These are phyloP conservation scores for Pleuronectes platessa DNA, from an alignment of 2,113 vertebrate species.

Conservation along the genomic window DNA sequence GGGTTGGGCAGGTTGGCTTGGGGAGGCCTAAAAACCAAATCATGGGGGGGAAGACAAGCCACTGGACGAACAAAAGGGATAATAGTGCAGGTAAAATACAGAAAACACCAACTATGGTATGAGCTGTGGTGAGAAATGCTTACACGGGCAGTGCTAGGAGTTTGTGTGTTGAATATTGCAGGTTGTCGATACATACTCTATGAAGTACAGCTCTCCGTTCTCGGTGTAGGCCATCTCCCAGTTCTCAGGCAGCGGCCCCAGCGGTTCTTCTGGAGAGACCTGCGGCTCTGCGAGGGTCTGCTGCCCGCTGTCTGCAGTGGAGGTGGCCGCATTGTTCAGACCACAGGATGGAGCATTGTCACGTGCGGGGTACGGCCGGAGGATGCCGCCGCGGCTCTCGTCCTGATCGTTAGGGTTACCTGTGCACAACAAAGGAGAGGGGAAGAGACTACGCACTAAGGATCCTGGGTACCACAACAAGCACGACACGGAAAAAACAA, in stretches of 20 bases:
- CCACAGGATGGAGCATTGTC: conserved; percentile 82
- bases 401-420: conserved; percentile 95
- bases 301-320: conserved; percentile 92
- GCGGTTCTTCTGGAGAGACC: conserved; percentile 90
- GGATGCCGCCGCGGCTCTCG: conserved; percentile 82
- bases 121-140: conserved; percentile 38
- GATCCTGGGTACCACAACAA: conserved; percentile 72
- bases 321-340: conserved; percentile 86
- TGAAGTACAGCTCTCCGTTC: conserved; percentile 99
- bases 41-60: conserved; percentile 62
- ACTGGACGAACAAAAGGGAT: conserved; percentile 65
- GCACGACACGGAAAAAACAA: conserved; percentile 57
- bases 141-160: conserved; percentile 16
- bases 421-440: conserved; percentile 82
- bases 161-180: conserved; percentile 2
- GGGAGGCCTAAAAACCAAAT: conserved; percentile 70
- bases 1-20: conserved; percentile 61
- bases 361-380: conserved; percentile 76
- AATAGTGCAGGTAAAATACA: conserved; percentile 64
- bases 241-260: conserved; percentile 97
- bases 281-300: conserved; percentile 92
- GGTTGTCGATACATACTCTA: conserved; percentile 88
- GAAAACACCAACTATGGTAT: conserved; percentile 37
- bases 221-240: conserved; percentile 99
- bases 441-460: conserved; percentile 82